Evolutionary conservation across 2,797 vertebrate genomes (phyloP).

Genomic region (Enteromius mattozi): DNA sequence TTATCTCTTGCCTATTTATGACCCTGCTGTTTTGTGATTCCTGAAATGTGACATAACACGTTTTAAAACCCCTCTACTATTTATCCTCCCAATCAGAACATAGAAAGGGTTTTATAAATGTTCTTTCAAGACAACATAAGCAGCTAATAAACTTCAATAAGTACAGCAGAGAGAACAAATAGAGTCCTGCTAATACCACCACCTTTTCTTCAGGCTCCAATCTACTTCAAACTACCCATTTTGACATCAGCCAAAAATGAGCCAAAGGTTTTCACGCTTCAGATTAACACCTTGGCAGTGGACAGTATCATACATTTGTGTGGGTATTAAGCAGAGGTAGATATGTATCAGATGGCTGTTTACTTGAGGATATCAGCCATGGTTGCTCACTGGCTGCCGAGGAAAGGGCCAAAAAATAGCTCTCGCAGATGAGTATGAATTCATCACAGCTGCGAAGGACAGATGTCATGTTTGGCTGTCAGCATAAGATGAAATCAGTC

Average conservation of each 20-base stretch:
- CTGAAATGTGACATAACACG: not conserved
- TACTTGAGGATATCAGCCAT: not conserved
- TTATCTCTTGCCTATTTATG: not conserved
- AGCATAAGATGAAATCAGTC: conserved; percentile 47
- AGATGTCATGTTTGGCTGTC: conserved; percentile 71
- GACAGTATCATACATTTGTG: not conserved
- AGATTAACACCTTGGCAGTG: not conserved
- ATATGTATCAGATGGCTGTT: conserved; percentile 31
- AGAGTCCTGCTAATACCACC: conserved; percentile 26
- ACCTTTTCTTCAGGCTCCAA: not conserved
- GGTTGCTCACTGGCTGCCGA: not conserved
- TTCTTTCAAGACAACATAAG: conserved; percentile 19
- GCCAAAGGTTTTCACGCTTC: not conserved
- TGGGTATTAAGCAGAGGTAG: conserved; percentile 11
- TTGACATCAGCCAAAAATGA: not conserved
- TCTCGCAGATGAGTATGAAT: conserved; percentile 65
- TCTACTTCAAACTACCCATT: not conserved
- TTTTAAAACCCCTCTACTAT: not conserved
- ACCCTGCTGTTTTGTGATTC: not conserved
- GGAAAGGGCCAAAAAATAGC: conserved; percentile 62
- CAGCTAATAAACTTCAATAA: conserved; percentile 49
- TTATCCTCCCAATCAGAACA: not conserved
- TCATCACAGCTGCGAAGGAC: conserved; percentile 71
- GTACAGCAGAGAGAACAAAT: conserved; percentile 51
- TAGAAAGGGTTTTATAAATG: not conserved